These are phyloP conservation scores for Nomada flava DNA, from an alignment of 2,888 invertebrate species.

Conservation along the genomic window DNA sequence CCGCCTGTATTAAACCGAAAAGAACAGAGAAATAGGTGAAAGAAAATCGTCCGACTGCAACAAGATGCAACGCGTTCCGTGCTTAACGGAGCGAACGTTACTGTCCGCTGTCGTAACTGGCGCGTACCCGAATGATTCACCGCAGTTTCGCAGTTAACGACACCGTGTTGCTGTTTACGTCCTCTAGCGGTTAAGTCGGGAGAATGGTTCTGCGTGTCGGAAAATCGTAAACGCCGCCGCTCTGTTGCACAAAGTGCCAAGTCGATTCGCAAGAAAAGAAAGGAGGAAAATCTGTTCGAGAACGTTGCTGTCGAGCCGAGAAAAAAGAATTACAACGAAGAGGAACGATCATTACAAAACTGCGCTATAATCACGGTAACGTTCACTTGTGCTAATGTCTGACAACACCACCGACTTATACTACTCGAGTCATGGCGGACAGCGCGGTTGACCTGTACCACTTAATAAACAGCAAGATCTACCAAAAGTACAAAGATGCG, in stretches of 20 bases:
- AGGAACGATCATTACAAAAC: background rate
- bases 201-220: background rate
- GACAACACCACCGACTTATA: too few species aligned
- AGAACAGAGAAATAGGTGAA: too few species aligned
- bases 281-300: background rate
- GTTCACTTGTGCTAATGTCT: too few species aligned
- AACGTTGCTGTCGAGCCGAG: background rate
- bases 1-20: background rate
- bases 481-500: background rate
- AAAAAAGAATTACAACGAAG: background rate
- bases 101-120: conserved; percentile 11
- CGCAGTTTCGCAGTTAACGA: background rate
- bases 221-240: background rate
- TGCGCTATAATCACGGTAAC: background rate
- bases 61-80: background rate
- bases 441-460: too few species aligned
- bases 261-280: background rate
- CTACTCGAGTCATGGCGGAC: too few species aligned
- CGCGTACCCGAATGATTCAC: conserved; percentile 14
- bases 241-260: background rate
- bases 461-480: background rate
- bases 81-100: conserved; percentile 27
- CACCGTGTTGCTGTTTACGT: conserved; percentile 3
- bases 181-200: background rate
- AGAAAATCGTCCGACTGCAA: background rate